A percentile compares a stretch with the other conserved stretches of the same genome.
Evolutionary conservation across 2,113 vertebrate genomes (phyloP).

Genomic region (Hemibagrus wyckioides): DNA sequence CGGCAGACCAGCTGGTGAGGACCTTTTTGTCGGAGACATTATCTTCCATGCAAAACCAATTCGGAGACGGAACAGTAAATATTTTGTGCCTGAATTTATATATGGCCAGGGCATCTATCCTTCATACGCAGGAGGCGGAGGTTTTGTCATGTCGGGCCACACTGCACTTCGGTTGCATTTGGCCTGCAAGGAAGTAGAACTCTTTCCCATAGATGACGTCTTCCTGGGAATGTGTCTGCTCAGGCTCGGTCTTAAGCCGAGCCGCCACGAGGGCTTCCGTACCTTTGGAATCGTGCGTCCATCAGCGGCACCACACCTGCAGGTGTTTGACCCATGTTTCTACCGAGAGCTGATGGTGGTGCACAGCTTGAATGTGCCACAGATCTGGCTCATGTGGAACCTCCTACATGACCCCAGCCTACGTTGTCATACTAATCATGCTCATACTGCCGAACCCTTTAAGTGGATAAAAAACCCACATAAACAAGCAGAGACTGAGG

Average conservation of each 20-base stretch:
- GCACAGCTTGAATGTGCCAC: constrained; percentile 88
- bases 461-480: constrained; percentile 65
- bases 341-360: constrained; percentile 95
- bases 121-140: constrained; percentile 89
- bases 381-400: constrained; percentile 99
- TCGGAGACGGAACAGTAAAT: constrained; percentile 83
- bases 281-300: constrained; percentile 91
- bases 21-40: constrained; percentile 92
- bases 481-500: background rate
- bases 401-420: constrained; percentile 83
- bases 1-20: constrained; percentile 64
- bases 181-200: constrained; percentile 88
- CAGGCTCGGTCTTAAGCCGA: constrained; percentile 82
- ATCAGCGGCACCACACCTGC: constrained; percentile 88
- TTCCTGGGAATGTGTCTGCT: constrained; percentile 97
- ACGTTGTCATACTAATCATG: constrained; percentile 76
- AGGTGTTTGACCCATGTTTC: constrained; percentile 94
- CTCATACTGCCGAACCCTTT: constrained; percentile 63
- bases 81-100: constrained; percentile 88
- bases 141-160: constrained; percentile 86
- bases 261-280: constrained; percentile 88
- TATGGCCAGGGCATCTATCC: constrained; percentile 88
- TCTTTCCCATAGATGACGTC: constrained; percentile 96
- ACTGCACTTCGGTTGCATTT: constrained; percentile 81
- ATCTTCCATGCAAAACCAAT: constrained; percentile 90